A percentile compares a stretch with the other conserved stretches of the same genome.
phyloP scores from a whole-genome alignment of 2,797 vertebrate genomes.

The Sebastes variabilis region DNA sequence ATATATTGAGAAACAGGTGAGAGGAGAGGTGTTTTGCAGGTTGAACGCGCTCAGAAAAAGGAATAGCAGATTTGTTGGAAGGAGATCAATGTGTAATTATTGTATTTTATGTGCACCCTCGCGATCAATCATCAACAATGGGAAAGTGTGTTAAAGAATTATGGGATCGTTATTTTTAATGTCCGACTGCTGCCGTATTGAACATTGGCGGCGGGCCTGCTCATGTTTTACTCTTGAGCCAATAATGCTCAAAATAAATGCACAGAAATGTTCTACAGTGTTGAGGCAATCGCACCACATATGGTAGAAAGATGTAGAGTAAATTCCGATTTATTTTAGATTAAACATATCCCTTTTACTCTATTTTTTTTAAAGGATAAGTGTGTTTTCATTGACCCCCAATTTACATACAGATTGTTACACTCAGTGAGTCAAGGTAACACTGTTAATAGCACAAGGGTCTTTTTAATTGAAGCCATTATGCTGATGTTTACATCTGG shows the following conservation, averaged over 20 bases:
- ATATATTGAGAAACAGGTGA: conserved; percentile 1
- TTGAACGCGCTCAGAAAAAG: background rate
- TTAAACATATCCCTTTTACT: background rate
- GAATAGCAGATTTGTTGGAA: background rate
- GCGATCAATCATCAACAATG: conserved; percentile 43
- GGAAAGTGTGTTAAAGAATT: conserved; percentile 33
- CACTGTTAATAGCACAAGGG: conserved; percentile 1
- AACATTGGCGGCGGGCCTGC: background rate
- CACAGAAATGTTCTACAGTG: background rate
- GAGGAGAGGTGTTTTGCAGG: background rate
- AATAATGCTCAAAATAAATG: background rate
- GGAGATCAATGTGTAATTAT: conserved; percentile 52
- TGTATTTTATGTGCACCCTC: conserved; percentile 26
- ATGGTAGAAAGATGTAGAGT: background rate
- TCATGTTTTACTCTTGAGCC: background rate
- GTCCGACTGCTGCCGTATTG: conserved; percentile 34
- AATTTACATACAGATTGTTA: conserved; percentile 26
- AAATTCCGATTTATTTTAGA: background rate
- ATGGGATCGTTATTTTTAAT: conserved; percentile 45
- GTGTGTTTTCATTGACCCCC: conserved; percentile 1
- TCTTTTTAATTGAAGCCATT: conserved; percentile 37
- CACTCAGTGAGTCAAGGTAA: conserved; percentile 20
- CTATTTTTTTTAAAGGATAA: background rate
- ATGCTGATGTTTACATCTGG: conserved; percentile 31
- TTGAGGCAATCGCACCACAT: background rate